Evolutionary conservation across 2,797 vertebrate species (phyloP).

Genomic region (Trichosurus vulpecula): DNA sequence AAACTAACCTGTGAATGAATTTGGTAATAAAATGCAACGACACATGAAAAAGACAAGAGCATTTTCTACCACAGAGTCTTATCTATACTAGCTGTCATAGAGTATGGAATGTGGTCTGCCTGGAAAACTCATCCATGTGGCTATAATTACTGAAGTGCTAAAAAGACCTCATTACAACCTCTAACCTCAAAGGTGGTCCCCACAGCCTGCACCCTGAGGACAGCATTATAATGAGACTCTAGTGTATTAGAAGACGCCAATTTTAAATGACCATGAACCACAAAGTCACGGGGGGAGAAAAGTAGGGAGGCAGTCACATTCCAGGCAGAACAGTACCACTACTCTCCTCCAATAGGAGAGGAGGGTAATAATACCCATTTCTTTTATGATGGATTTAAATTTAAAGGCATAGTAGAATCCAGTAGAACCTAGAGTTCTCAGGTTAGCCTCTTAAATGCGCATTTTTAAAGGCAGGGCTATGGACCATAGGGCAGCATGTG

Average conservation of each 20-base stretch:
- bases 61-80: neutral
- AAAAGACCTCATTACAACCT: neutral
- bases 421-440: neutral
- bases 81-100: neutral
- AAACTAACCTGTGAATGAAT: neutral
- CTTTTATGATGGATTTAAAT: slow-evolving; percentile 36
- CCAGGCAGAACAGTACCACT: neutral
- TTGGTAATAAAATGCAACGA: neutral
- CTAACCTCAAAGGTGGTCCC: neutral
- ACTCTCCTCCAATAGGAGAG: neutral
- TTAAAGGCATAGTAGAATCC: neutral
- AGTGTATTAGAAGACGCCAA: neutral
- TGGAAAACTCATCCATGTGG: neutral
- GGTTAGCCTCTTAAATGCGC: neutral
- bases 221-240: neutral
- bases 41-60: neutral
- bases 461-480: too few relatives aligned
- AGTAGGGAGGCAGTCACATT: neutral
- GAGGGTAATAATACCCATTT: neutral
- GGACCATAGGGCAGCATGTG: neutral
- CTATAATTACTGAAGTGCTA: neutral
- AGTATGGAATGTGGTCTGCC: neutral
- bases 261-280: slow-evolving; percentile 27
- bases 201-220: neutral
- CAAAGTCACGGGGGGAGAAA: neutral